Evolutionary conservation across 2,797 vertebrate genomes (phyloP).

Genomic region (Coccyzus lansbergi): DNA sequence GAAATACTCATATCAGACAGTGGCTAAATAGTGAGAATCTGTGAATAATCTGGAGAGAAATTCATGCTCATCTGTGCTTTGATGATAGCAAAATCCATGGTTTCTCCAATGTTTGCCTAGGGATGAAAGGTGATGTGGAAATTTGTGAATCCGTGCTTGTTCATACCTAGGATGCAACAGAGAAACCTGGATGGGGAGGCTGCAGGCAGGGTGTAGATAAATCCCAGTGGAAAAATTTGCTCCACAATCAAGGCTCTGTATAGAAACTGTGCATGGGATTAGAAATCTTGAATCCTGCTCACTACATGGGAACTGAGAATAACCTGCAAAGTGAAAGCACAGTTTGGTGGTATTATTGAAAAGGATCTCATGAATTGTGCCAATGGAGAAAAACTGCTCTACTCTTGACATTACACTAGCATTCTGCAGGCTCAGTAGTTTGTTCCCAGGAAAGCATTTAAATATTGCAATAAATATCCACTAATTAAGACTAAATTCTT

Average conservation of each 20-base stretch:
- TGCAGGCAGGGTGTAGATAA: background rate
- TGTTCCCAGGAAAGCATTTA: background rate
- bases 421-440: background rate
- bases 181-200: background rate
- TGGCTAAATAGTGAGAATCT: background rate
- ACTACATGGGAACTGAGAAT: background rate
- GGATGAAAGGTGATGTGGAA: background rate
- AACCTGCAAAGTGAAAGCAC: background rate
- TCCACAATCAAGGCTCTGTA: background rate
- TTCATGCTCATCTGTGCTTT: background rate
- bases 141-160: fast-evolving
- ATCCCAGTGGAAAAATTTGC: background rate
- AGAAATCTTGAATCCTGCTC: background rate
- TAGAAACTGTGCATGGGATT: fast-evolving
- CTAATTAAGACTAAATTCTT: background rate
- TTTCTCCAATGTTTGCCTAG: background rate
- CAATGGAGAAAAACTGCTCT: background rate
- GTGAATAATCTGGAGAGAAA: background rate
- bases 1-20: background rate
- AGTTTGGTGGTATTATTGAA: background rate
- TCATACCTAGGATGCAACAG: background rate
- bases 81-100: fast-evolving
- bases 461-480: background rate
- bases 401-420: background rate
- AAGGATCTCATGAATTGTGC: background rate